Base-by-base conservation (phyloP, 2,888 invertebrate genomes). In the Caenorhabditis imperialis region DNA sequence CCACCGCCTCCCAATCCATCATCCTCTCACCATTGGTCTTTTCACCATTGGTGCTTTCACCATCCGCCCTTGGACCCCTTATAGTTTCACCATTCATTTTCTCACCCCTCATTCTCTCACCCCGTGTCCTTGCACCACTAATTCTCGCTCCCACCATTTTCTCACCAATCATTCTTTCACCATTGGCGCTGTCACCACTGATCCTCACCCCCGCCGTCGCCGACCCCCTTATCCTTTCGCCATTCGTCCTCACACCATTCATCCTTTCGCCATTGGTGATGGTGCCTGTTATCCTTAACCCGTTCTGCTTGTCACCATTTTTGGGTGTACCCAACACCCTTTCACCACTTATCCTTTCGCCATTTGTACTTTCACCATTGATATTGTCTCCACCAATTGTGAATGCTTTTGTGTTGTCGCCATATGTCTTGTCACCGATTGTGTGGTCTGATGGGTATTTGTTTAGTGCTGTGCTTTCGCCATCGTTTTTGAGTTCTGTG, bases 21-120 rank as follows among this genome's bases (percentile, higher is more conserved):
- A 55, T 82, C 25, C 70, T 82, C 20, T 79, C 79, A 1, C 82
- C 82, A 10, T 37, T 82, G 5, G 50, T 82, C 35, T 55, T 82
- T 37, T 51, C 67, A 5, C 76, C 81, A 0, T 55, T 79, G 3
- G 47, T 78, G 30, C 51, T 73, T 1, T 76, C 78, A 10, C 81
- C 79, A 10, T 55, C 76, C 30, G 62, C 78, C 12, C 70, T 75
- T 25, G 81, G 78, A 47, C 58, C 58, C 14, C 30, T 48, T 4
- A 47, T 58, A 0, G 72, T 65, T 35, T 57, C 71, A 4, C 80
- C 78, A 0, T 47, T 78, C 2, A 74, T 82, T 14, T 55, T 82
- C 1, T 82, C 80, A 4, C 80, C 78, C 0, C 53, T 80, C 2
- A 74, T 82, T 14, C 60, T 82, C 1, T 82, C 80, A 0, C 82